A percentile compares a stretch with the other conserved stretches of the same genome.
phyloP scores from a whole-genome alignment of 1,140 invertebrate genomes.

The Ceratina japonica region DNA sequence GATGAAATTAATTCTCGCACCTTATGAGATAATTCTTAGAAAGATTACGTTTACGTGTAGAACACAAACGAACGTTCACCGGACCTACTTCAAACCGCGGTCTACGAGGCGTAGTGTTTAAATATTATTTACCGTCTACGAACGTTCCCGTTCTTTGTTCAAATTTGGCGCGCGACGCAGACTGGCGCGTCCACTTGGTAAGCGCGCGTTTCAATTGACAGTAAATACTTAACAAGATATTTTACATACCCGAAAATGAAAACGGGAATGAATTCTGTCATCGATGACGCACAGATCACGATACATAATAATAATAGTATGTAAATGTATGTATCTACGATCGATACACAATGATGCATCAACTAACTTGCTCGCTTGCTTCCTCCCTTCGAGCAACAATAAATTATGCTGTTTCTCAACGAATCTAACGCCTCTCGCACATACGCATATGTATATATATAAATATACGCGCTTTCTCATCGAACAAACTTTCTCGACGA shows the following conservation, averaged over 20 bases:
- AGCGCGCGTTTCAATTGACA: constrained; percentile 53
- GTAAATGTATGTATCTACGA: not conserved
- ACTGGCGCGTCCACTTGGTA: not conserved
- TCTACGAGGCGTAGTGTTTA: not conserved
- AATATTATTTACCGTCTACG: not conserved
- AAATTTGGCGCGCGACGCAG: not conserved
- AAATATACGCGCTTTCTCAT: not conserved
- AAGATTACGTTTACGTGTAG: constrained; percentile 11
- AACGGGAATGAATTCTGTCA: not conserved
- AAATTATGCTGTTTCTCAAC: not conserved
- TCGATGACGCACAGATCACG: not conserved
- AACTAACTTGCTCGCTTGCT: no score
- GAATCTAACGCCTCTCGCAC: not conserved
- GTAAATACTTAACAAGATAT: constrained; percentile 46
- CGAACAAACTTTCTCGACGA: not conserved
- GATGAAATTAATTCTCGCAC: not conserved
- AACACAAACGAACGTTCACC: constrained; percentile 34
- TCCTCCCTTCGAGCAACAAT: no score
- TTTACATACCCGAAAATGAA: not conserved
- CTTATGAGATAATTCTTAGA: not conserved
- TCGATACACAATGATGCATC: not conserved
- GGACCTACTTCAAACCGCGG: constrained; percentile 8
- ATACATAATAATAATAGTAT: no score
- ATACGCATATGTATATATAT: no score
- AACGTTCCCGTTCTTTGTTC: constrained; percentile 9